These are phyloP conservation scores for Eutolmus rufibarbis DNA, from an alignment of 2,888 invertebrate species.

Conservation along the genomic window DNA sequence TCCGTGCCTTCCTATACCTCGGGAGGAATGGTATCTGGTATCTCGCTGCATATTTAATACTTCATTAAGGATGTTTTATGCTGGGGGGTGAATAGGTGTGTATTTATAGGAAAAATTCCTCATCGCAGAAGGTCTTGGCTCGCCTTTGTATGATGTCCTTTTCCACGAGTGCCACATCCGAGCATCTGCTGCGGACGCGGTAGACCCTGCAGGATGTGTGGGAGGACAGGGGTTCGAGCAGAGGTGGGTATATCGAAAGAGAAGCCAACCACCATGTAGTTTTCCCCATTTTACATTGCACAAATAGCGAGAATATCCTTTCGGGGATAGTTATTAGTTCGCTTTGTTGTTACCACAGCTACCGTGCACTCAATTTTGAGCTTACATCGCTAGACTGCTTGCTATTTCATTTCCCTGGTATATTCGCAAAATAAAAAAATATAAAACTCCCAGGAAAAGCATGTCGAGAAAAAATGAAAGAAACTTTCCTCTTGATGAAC, in stretches of 20 bases:
- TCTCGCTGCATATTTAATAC: conserved; percentile 43
- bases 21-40: conserved; percentile 17
- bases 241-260: neutral
- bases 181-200: neutral
- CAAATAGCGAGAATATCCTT: conserved; percentile 34
- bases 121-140: conserved; percentile 29
- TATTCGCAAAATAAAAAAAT: neutral
- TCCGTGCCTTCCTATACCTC: conserved; percentile 29
- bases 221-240: neutral
- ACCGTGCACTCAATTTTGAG: conserved; percentile 12
- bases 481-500: conserved; percentile 36
- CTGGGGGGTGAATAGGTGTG: conserved; percentile 40
- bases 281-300: conserved; percentile 15
- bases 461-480: conserved; percentile 15
- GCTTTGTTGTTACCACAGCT: conserved; percentile 32
- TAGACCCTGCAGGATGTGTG: neutral
- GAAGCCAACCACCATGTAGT: neutral
- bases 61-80: conserved; percentile 43
- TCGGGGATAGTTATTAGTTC: conserved; percentile 41
- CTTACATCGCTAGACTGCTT: conserved; percentile 24
- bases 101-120: conserved; percentile 40
- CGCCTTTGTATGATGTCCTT: conserved; percentile 34
- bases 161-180: neutral
- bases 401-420: neutral
- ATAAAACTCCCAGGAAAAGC: neutral